A percentile compares a stretch with the other conserved stretches of the same genome.
Conservation (phyloP, 2,113 vertebrate species). For the Phainopepla nitens region DNA sequence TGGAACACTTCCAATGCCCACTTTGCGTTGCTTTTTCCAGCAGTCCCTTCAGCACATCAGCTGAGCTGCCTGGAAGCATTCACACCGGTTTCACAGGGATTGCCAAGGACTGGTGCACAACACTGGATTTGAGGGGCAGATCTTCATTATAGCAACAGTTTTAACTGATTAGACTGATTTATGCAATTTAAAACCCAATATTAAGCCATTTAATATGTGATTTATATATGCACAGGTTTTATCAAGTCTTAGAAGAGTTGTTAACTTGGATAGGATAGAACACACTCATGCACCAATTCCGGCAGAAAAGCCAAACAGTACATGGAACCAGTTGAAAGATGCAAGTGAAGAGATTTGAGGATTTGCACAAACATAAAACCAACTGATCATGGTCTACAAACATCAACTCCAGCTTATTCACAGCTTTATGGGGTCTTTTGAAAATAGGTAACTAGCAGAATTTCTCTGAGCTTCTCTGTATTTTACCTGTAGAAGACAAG, state of each 20-base stretch:
- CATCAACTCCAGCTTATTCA: neutral
- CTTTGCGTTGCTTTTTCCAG: neutral
- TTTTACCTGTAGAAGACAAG: neutral
- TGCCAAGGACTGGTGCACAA: neutral
- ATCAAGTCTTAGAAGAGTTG: neutral
- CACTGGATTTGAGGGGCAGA: neutral
- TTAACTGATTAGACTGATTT: neutral
- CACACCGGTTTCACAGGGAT: neutral
- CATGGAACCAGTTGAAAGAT: neutral
- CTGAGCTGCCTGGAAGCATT: neutral
- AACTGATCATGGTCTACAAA: neutral
- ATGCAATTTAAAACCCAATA: neutral
- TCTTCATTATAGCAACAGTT: neutral
- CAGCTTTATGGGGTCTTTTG: neutral
- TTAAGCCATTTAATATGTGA: neutral
- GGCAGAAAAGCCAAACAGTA: neutral
- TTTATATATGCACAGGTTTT: neutral
- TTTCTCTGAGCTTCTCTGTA: accelerated
- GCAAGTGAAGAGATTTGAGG: neutral
- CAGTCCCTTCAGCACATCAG: neutral
- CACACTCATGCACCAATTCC: neutral
- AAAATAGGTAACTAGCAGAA: neutral
- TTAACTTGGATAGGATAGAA: neutral
- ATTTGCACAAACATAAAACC: accelerated
- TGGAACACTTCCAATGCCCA: accelerated